Evolutionary conservation across 2,113 vertebrate genomes (phyloP).

Genomic region (Nansenia antarctica): DNA sequence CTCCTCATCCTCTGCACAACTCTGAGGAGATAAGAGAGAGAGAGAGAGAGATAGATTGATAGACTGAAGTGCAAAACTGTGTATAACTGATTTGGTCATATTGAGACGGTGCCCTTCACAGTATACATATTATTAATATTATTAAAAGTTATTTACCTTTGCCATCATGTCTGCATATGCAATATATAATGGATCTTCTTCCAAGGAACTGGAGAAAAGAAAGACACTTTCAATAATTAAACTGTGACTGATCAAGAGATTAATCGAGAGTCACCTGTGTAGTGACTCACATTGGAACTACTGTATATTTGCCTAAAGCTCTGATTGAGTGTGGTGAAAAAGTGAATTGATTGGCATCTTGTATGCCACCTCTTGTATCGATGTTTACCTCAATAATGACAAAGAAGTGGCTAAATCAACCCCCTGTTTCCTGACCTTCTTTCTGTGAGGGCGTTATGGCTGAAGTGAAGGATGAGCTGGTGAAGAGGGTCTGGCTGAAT

Average conservation of each 20-base stretch:
- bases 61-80: not conserved
- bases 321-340: too few relatives aligned
- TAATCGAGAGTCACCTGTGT: not conserved
- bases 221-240: not conserved
- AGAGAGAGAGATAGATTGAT: not conserved
- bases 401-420: not conserved
- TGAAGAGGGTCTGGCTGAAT: constrained; percentile 92
- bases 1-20: constrained; percentile 84
- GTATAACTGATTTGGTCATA: not conserved
- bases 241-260: not conserved
- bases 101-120: not conserved
- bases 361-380: too few relatives aligned
- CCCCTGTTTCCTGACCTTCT: constrained; percentile 80
- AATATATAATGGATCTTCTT: constrained; percentile 91
- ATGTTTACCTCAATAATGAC: too few relatives aligned
- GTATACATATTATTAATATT: not conserved
- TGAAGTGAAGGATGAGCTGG: constrained; percentile 97
- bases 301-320: too few relatives aligned
- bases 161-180: constrained; percentile 99
- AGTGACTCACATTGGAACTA: too few relatives aligned
- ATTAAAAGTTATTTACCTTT: constrained; percentile 78
- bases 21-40: constrained; percentile 54
- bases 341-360: too few relatives aligned
- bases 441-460: constrained; percentile 93
- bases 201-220: constrained; percentile 80